Percentiles rank a stretch among this genome's conserved stretches.
Evolutionary conservation across 2,113 vertebrate genomes (phyloP).

Genomic region (Anoplopoma fimbria): DNA sequence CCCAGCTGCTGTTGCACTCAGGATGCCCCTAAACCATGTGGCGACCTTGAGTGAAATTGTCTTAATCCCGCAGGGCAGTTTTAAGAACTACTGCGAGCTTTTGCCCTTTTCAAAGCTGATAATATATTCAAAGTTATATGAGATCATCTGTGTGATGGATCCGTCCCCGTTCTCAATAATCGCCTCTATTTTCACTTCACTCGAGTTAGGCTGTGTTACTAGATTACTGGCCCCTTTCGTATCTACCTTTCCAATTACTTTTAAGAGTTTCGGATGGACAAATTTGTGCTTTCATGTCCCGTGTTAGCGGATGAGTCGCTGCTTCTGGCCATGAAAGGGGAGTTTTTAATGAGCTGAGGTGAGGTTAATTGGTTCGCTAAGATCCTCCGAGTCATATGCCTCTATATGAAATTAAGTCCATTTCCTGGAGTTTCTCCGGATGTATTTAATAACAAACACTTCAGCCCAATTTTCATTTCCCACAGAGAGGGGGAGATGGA

Average conservation of each 20-base stretch:
- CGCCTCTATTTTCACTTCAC: slow-evolving; percentile 71
- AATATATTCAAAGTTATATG: slow-evolving; percentile 34
- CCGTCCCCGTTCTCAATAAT: slow-evolving; percentile 55
- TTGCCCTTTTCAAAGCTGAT: slow-evolving; percentile 25
- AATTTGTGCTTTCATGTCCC: slow-evolving; percentile 86
- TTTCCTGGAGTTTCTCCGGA: slow-evolving; percentile 83
- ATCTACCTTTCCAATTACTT: slow-evolving; percentile 93
- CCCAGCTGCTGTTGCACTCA: slow-evolving; percentile 28
- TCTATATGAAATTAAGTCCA: slow-evolving; percentile 85
- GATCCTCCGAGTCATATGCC: slow-evolving; percentile 84
- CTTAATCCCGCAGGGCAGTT: slow-evolving; percentile 45
- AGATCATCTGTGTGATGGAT: slow-evolving; percentile 33
- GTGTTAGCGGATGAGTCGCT: slow-evolving; percentile 82
- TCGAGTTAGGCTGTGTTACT: slow-evolving; percentile 76
- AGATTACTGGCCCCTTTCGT: slow-evolving; percentile 79
- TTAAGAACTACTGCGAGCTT: slow-evolving; percentile 25
- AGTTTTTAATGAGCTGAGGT: slow-evolving; percentile 87
- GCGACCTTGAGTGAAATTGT: slow-evolving; percentile 59
- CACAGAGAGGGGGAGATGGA: slow-evolving; percentile 31
- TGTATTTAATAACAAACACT: slow-evolving; percentile 86
- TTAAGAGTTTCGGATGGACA: slow-evolving; percentile 86
- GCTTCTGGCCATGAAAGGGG: slow-evolving; percentile 84
- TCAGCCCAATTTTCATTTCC: slow-evolving; percentile 81
- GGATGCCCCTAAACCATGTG: slow-evolving; percentile 25
- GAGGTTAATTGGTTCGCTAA: slow-evolving; percentile 87